Percentiles rank a stretch among this genome's conserved stretches.
phyloP scores from a whole-genome alignment of 2,888 invertebrate genomes.

The Lepidocyrtinus sp. region DNA sequence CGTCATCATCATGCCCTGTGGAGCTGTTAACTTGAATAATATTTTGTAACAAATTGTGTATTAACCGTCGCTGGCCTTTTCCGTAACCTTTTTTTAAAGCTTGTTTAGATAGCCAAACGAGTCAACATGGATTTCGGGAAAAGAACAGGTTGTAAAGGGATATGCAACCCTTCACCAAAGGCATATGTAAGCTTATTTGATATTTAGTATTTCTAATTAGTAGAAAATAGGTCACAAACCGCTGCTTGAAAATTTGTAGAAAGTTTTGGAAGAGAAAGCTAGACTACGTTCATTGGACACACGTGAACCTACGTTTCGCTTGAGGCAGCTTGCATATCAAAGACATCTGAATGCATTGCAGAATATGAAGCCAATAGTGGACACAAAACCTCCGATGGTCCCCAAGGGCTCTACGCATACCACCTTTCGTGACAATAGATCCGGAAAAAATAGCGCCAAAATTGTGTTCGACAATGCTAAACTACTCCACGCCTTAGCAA shows the following conservation, averaged over 20 bases:
- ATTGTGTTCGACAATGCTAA: constrained; percentile 38
- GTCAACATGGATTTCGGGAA: no score
- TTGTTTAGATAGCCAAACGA: no score
- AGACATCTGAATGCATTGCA: constrained; percentile 24
- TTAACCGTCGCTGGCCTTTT: no score
- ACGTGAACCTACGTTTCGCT: constrained; percentile 9
- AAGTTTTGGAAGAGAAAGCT: constrained; percentile 29
- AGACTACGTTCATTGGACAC: constrained; percentile 13
- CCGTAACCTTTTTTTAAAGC: no score
- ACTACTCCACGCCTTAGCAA: constrained; percentile 25
- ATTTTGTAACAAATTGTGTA: no score
- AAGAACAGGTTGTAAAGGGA: no score
- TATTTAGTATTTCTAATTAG: not conserved
- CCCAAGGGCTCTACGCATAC: constrained; percentile 27
- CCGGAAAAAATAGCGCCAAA: constrained; percentile 14
- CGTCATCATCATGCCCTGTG: no score
- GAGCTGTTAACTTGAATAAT: no score
- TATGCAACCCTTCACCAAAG: constrained; percentile 32
- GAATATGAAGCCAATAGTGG: constrained; percentile 5
- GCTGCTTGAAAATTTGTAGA: no score
- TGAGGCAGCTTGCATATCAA: not conserved
- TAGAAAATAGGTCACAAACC: no score
- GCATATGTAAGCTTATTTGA: constrained; percentile 28
- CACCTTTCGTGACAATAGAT: not conserved
- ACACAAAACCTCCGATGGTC: constrained; percentile 28